These are phyloP conservation scores for Buteo buteo DNA, from an alignment of 2,113 vertebrate species.

Conservation along the genomic window DNA sequence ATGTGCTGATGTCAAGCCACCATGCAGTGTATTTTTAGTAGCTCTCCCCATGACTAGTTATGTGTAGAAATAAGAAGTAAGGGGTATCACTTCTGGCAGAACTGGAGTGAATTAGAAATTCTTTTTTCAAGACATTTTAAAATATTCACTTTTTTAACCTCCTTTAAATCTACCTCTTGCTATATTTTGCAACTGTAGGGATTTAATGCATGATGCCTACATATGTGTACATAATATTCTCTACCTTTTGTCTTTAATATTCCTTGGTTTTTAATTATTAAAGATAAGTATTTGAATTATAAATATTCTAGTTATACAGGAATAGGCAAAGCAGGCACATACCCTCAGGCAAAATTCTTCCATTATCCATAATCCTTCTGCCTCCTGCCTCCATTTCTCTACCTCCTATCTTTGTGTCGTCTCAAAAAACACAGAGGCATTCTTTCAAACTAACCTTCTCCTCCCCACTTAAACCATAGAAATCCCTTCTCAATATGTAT, in stretches of 20 bases:
- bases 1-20: constrained; percentile 73
- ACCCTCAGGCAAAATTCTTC: constrained; percentile 98
- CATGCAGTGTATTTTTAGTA: constrained; percentile 75
- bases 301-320: constrained; percentile 99
- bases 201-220: constrained; percentile 82
- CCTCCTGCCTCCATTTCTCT: constrained; percentile 94
- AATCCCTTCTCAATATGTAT: constrained; percentile 92
- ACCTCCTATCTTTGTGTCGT: constrained; percentile 92
- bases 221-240: constrained; percentile 89
- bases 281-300: constrained; percentile 99
- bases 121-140: constrained; percentile 73
- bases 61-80: constrained; percentile 72
- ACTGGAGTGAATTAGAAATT: constrained; percentile 81
- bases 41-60: constrained; percentile 62
- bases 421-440: constrained; percentile 93
- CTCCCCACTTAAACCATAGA: constrained; percentile 88
- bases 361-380: constrained; percentile 99
- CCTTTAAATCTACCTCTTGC: constrained; percentile 79
- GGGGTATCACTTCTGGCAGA: constrained; percentile 74
- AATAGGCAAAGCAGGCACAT: constrained; percentile 99
- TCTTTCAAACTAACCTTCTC: constrained; percentile 94
- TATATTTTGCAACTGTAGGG: constrained; percentile 84
- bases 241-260: constrained; percentile 97
- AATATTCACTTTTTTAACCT: constrained; percentile 78
- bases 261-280: constrained; percentile 99